phyloP scores from a whole-genome alignment of 35 echinoderm and acorn worm species.

The Heliocidaris tuberculata region DNA sequence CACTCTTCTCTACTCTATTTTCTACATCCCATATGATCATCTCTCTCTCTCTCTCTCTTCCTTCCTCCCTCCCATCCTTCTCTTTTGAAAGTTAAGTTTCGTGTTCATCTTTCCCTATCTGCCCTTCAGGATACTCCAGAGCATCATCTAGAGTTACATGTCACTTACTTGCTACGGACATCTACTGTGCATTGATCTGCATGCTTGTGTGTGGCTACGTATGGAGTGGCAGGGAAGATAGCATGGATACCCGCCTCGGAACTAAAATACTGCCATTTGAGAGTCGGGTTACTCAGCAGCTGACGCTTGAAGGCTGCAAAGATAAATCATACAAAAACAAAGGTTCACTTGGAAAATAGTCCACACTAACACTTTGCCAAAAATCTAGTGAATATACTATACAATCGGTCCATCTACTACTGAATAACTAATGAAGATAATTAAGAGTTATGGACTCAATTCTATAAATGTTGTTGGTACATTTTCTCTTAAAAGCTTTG shows the following conservation, averaged over 20 bases:
- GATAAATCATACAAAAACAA: slow-evolving; percentile 39
- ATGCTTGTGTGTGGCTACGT: slow-evolving; percentile 35
- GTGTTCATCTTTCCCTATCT: background rate
- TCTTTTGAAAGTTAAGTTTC: background rate
- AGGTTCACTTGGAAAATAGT: background rate
- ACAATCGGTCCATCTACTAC: too few relatives aligned
- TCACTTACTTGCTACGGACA: slow-evolving; percentile 82
- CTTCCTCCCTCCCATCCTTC: background rate
- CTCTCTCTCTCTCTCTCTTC: background rate
- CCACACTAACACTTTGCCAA: background rate
- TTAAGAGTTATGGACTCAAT: too few relatives aligned
- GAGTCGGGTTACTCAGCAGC: slow-evolving; percentile 67
- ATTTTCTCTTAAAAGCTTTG: too few relatives aligned
- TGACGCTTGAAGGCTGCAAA: slow-evolving; percentile 84
- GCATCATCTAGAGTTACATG: background rate
- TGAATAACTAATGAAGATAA: too few relatives aligned
- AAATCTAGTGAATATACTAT: too few relatives aligned
- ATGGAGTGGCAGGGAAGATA: slow-evolving; percentile 64
- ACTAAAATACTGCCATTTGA: slow-evolving; percentile 98
- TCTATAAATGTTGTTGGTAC: too few relatives aligned
- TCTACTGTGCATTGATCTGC: slow-evolving; percentile 47
- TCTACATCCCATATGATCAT: background rate
- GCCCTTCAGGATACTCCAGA: background rate
- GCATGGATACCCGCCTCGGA: slow-evolving; percentile 87
- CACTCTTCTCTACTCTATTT: background rate